Evolutionary conservation across 2,113 vertebrate genomes (phyloP).

Genomic region (Tupaia tana): DNA sequence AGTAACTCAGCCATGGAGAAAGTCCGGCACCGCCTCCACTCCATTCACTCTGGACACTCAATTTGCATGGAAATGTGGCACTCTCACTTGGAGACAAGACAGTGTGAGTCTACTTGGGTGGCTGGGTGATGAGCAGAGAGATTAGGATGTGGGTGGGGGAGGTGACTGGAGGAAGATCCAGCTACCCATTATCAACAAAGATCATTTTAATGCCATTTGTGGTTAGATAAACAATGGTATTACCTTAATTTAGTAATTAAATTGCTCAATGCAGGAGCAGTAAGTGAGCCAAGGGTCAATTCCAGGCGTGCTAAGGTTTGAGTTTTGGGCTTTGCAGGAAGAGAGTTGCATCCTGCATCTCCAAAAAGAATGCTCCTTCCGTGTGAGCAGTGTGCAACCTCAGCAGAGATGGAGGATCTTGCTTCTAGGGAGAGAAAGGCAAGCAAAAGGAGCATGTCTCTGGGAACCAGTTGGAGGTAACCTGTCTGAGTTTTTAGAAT

Average conservation of each 20-base stretch:
- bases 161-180: conserved; percentile 53
- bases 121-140: too few relatives aligned
- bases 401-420: not conserved
- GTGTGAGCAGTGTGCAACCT: not conserved
- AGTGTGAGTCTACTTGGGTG: conserved; percentile 50
- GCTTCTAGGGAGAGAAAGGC: not conserved
- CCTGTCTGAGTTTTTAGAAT: not conserved
- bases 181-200: conserved; percentile 67
- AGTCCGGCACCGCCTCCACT: conserved; percentile 66
- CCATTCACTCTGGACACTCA: conserved; percentile 77
- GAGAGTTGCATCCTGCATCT: not conserved
- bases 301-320: not conserved
- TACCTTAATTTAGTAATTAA: conserved; percentile 76
- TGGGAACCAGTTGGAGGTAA: not conserved
- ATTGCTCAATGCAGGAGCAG: conserved; percentile 61
- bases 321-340: conserved; percentile 38
- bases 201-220: conserved; percentile 70
- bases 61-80: conserved; percentile 81
- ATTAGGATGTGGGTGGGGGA: conserved; percentile 18
- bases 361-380: not conserved
- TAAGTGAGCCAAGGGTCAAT: conserved; percentile 46
- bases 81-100: conserved; percentile 49
- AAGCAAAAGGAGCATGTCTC: not conserved
- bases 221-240: conserved; percentile 73
- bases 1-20: conserved; percentile 76